These are phyloP conservation scores for Listronotus oregonensis DNA, from an alignment of 1,140 invertebrate genomes.

Conservation along the genomic window DNA sequence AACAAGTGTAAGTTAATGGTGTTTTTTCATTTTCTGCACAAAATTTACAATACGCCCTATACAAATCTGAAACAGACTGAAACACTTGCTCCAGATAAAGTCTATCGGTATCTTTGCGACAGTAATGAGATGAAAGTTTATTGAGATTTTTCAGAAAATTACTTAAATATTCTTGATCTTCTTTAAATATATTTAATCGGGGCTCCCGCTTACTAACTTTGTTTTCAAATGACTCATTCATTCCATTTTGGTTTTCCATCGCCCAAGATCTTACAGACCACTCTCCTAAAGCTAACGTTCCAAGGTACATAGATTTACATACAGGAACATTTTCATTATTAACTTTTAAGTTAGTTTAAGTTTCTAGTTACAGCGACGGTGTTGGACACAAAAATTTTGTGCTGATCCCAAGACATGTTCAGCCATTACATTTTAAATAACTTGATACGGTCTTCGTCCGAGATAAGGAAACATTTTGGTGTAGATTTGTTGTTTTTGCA, in stretches of 20 bases:
- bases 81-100: too few relatives aligned
- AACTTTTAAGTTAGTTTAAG: constrained; percentile 1
- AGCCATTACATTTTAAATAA: too few relatives aligned
- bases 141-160: background rate
- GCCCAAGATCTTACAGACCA: constrained; percentile 11
- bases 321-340: constrained; percentile 19
- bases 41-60: too few relatives aligned
- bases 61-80: too few relatives aligned
- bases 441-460: too few relatives aligned
- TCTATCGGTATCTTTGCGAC: too few relatives aligned
- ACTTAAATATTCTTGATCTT: background rate
- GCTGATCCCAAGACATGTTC: too few relatives aligned
- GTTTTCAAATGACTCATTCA: background rate
- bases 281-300: constrained; percentile 8
- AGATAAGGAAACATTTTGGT: too few relatives aligned
- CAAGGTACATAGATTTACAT: constrained; percentile 15
- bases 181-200: constrained; percentile 3
- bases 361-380: background rate
- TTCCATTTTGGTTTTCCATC: constrained; percentile 8
- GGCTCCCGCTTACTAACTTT: background rate
- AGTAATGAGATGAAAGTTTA: background rate
- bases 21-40: too few relatives aligned
- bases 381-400: constrained; percentile 3
- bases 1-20: too few relatives aligned
- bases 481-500: too few relatives aligned